These are phyloP conservation scores for Ctenopoma multispine DNA, from an alignment of 2,797 vertebrate genomes.

Conservation along the genomic window DNA sequence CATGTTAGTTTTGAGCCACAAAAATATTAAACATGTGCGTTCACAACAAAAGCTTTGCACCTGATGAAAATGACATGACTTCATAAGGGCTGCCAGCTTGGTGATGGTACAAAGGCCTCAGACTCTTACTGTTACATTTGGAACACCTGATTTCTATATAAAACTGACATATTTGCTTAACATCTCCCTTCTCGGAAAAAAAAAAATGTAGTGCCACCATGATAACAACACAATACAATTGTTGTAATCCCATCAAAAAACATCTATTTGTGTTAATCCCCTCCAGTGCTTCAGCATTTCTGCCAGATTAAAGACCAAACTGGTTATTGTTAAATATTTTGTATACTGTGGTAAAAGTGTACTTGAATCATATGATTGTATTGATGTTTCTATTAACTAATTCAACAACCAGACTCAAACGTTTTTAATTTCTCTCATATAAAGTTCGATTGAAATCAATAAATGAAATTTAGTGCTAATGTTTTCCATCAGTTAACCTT, in stretches of 20 bases:
- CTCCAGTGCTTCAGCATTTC: not conserved
- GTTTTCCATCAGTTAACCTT: constrained; percentile 42
- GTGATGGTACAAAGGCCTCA: not conserved
- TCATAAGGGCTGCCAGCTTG: not conserved
- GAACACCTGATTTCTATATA: not conserved
- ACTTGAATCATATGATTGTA: constrained; percentile 1
- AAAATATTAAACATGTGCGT: constrained; percentile 13
- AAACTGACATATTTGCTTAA: not conserved
- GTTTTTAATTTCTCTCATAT: not conserved
- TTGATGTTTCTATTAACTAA: not conserved
- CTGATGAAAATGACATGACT: constrained; percentile 11
- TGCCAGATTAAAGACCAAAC: not conserved
- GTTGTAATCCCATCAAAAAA: not conserved
- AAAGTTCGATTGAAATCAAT: constrained; percentile 39
- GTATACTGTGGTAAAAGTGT: not conserved
- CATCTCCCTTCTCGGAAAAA: not conserved
- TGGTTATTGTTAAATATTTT: not conserved
- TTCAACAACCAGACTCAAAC: not conserved
- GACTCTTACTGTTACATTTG: not conserved
- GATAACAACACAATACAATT: not conserved
- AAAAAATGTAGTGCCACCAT: not conserved
- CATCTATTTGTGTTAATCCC: not conserved
- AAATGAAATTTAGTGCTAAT: constrained; percentile 43
- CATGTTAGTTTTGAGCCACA: constrained; percentile 7
- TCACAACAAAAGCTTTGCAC: constrained; percentile 30